Evolutionary conservation across 92 coral and sea anemone species (phyloP), one percentile per base, ranked within the genome.

Genomic region (Nematostella vectensis): DNA sequence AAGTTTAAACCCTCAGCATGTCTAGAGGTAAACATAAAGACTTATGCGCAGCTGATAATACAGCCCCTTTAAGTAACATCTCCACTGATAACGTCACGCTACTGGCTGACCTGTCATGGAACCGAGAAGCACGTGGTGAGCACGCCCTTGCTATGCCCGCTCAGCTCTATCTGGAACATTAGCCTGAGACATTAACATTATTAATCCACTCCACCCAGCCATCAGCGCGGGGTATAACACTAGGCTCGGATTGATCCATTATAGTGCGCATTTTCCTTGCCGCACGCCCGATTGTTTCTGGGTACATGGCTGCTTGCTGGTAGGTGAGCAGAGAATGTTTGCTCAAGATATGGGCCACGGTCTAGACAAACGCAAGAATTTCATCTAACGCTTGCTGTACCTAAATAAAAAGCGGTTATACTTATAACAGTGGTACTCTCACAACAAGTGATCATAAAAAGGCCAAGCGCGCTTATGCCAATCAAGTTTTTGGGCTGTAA

Each of bases 121-220:
- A 53, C 65, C n/a, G 76, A 71, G 42, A 76, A 76, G 44, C 82
- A 76, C 27, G 71, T 56, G 27, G 82, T 53, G 13, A 76, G 68
- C 26, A 76, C 70, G 10, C 71, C 62, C 31, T 75, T 68, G 4
- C 75, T 47, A 31, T 75, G 82, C 1, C 82, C 82, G 22, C 60
- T 63, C 48, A 75, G 57, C 49, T 75, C 82, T 49, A 68, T 65
- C 61, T 68, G 70, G 25, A 76, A 76, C 11, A 76, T 70, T 50
- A n/a, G n/a, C 68, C 71, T 0, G 76, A 55, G 25, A 68, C 67
- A 25, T 76, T 30, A 8, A 76, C 76, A 27, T 76, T 76, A 71
- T 76, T 76, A n/a, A 65, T 24, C 82, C 82, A 76, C 40, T 76
- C 76, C 30, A 76, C 67, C 82, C 82, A 76, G 27, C 71, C 67